Conservation (phyloP, 2,113 vertebrate species). For the Vidua macroura region DNA sequence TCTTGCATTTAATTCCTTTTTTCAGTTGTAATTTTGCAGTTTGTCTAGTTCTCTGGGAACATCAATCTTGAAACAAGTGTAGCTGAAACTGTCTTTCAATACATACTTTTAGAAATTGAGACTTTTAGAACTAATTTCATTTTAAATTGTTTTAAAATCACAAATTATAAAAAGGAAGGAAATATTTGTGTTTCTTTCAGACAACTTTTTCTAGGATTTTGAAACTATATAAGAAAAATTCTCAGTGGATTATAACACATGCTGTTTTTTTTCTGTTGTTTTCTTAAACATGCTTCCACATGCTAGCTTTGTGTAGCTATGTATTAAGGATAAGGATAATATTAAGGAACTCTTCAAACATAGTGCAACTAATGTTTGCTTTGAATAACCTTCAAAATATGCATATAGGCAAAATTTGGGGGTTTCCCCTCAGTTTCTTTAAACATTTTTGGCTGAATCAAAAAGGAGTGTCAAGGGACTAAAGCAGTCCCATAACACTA, state of each 20-base stretch:
- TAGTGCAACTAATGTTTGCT: neutral
- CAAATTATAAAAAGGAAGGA: neutral
- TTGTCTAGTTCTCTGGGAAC: neutral
- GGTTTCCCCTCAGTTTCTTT: neutral
- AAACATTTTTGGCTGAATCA: neutral
- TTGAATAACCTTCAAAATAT: neutral
- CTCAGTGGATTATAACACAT: neutral
- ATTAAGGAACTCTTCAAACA: conserved; percentile 1
- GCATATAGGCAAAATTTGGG: neutral
- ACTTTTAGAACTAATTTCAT: conserved; percentile 7
- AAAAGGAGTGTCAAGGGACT: neutral
- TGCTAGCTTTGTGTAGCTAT: neutral
- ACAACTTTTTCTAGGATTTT: neutral
- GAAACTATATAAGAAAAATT: neutral
- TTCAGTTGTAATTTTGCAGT: neutral
- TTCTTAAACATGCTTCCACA: neutral
- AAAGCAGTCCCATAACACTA: neutral
- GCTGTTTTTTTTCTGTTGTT: neutral
- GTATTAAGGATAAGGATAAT: neutral
- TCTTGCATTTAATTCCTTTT: neutral
- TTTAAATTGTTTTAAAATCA: neutral
- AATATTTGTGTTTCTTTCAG: neutral
- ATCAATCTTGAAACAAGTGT: neutral
- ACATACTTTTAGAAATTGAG: neutral
- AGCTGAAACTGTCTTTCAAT: neutral